These are phyloP conservation scores for Trissolcus basalis DNA, from an alignment of 1,140 invertebrate genomes.

Conservation along the genomic window DNA sequence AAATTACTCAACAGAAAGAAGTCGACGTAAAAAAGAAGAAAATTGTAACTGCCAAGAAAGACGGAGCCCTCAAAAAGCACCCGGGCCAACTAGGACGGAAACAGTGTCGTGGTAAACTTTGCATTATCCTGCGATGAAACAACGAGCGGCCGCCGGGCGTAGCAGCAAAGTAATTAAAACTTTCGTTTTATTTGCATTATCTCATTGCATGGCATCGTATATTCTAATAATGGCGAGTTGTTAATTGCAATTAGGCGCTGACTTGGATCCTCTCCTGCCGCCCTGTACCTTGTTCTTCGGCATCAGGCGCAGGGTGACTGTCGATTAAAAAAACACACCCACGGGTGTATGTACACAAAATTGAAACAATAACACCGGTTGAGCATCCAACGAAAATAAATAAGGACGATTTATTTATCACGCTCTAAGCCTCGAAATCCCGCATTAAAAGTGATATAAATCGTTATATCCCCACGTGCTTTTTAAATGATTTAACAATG, in stretches of 20 bases:
- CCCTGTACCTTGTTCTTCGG: slow-evolving; percentile 15
- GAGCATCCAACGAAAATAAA: no score
- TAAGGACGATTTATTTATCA: not conserved
- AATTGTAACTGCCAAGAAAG: slow-evolving; percentile 22
- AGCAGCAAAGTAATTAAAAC: slow-evolving; percentile 75
- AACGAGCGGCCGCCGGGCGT: slow-evolving; percentile 68
- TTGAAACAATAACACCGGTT: no score
- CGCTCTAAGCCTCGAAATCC: slow-evolving; percentile 13
- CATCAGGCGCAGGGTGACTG: no score
- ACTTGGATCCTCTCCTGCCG: slow-evolving; percentile 56
- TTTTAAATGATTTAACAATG: slow-evolving; percentile 19
- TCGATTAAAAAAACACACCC: slow-evolving; percentile 6
- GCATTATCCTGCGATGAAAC: slow-evolving; percentile 71
- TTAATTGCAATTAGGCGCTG: slow-evolving; percentile 75
- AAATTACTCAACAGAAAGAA: slow-evolving; percentile 47
- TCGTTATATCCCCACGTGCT: slow-evolving; percentile 8
- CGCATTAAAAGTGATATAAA: slow-evolving; percentile 13
- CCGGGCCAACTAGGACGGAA: slow-evolving; percentile 21
- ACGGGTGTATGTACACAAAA: no score
- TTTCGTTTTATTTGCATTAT: slow-evolving; percentile 77
- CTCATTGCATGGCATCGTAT: slow-evolving; percentile 75
- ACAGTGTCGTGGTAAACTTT: slow-evolving; percentile 72
- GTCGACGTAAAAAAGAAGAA: slow-evolving; percentile 15
- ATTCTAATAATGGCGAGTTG: slow-evolving; percentile 76
- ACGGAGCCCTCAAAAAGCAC: not conserved